Base-by-base conservation (phyloP, 2,888 invertebrate species). In the Abrostola triplasia region DNA sequence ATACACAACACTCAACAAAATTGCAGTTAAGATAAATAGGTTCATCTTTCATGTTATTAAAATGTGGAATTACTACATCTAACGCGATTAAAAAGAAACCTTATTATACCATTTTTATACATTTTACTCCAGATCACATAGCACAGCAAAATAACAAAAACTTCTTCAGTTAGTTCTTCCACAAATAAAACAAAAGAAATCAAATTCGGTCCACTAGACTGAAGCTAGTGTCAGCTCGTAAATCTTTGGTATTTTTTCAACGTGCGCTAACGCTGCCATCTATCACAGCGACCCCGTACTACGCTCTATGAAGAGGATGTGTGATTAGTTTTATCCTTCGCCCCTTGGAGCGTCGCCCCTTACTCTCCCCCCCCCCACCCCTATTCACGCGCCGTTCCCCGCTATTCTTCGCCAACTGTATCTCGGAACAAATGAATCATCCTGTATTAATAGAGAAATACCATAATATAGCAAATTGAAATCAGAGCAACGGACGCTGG, bases 241-340 rank as follows among this genome's bases (percentile, higher is more conserved):
- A 54, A 64, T 63, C 58, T 37, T 36, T 2, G 40, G 13, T 55
- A 64, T 70, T 58, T 67, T 64, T 56, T 49, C 61, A 62, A 55
- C 56, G 52, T 12, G 64, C 76, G 59, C 77, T 67, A 64, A 73
- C 73, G 78, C 83, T 70, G 36, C 41, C 58, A 62, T 79, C 72
- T 67, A 41, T 66, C 62, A 67, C 41, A 62, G 63, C 59, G 67
- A 49, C 73, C 71, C 60, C 58, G 58, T 67, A 70, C 63, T 63
- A 42, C 59, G 65, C 81, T 66, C 84, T 78, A 80, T 83, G 84
- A 86, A 92, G 88, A 89, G 93, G 87, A 91, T 91, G 91, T 90
- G 90, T 92, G 93, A 94, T 93, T 93, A 93, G 93, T 93, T 93
- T 90, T 92, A 93, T 92, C 90, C 87, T 90, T 89, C 87, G 84